Base-by-base conservation (phyloP, 2,888 invertebrate genomes). In the Laothoe populi region DNA sequence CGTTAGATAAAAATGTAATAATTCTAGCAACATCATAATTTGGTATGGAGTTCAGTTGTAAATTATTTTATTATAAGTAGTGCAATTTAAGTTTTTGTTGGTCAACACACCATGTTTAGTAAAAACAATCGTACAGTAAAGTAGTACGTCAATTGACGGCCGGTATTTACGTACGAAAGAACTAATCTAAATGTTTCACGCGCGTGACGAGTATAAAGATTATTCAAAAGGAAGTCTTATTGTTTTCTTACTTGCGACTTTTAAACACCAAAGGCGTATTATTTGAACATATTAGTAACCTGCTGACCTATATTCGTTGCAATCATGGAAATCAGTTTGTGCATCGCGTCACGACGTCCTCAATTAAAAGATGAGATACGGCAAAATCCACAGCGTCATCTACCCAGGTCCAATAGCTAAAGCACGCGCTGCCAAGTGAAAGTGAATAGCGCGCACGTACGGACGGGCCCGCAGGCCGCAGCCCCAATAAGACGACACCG, bases 401-500 rank as follows among this genome's bases (percentile, higher is more conserved):
- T 76, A 77, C 70, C 74, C 71, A 70, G 71, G 77, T 79, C 79
- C 80, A 81, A 81, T 82, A 82, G 85, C 81, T 79, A 77, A 81
- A 81, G 85, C 83, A 82, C 84, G 86, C 85, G 83, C 79, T 79
- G 78, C 77, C 81, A 90, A 92, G 92, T 92, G 92, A 92, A 92
- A 92, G 92, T 92, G 90, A 90, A 87, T 79, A 84, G 80, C 81
- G 85, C 86, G 86, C 90, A 90, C 90, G 90, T 88, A 90, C 89
- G 79, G n/a, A 76, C 70, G 87, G 79, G 79, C 75, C 78, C 81
- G 82, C 81, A 87, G 79, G 75, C 78, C 81, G 82, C 81, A 87
- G 88, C 88, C 90, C 90, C 91, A 91, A 89, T 90, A 90, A 90
- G 90, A 91, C 88, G 89, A 88, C 88, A 86, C 83, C 82, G 82